Conservation (phyloP, 2,113 vertebrate genomes). For the Trogon surrucura region DNA sequence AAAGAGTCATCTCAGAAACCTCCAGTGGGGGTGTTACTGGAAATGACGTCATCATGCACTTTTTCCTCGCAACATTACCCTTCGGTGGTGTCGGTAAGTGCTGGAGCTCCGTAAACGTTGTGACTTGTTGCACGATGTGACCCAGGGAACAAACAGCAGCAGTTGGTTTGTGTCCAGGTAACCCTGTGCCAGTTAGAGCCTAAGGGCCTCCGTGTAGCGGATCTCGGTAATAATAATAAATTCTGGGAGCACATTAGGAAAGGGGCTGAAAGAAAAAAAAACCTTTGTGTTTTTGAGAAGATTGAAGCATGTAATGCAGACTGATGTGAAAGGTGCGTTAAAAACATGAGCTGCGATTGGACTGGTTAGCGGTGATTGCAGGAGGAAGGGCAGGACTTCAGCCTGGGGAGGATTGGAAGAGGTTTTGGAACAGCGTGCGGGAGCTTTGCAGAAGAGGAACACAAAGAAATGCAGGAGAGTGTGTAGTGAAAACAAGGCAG, state of each 20-base stretch:
- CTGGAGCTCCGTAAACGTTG: neutral
- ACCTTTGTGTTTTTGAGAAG: neutral
- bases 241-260: neutral
- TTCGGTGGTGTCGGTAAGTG: constrained; percentile 60
- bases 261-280: neutral
- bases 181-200: neutral
- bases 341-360: fast-evolving
- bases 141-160: neutral
- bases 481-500: neutral
- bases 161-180: neutral
- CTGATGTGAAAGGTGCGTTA: neutral
- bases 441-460: neutral
- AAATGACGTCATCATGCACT: constrained; percentile 63
- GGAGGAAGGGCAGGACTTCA: neutral
- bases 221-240: neutral
- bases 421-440: fast-evolving
- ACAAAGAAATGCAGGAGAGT: fast-evolving
- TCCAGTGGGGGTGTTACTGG: constrained; percentile 58
- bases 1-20: constrained; percentile 42
- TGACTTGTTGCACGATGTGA: neutral
- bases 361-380: too few relatives aligned
- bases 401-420: neutral
- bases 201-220: neutral
- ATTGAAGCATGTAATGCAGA: neutral
- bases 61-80: constrained; percentile 30